phyloP scores from a whole-genome alignment of 2,888 invertebrate species.

The Prosopocoilus inquinatus region DNA sequence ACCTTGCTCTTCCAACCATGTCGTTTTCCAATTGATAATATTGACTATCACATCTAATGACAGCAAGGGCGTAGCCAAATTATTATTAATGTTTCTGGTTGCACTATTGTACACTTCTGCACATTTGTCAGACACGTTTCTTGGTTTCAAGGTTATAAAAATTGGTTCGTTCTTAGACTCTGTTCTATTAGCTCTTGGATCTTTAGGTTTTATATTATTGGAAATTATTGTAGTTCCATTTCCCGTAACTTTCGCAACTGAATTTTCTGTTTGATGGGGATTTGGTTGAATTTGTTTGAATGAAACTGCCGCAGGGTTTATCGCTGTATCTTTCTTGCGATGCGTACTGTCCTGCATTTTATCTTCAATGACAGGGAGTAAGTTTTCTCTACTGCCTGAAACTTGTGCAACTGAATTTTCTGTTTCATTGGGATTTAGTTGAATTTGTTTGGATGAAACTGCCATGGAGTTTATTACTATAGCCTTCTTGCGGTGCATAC shows the following conservation, averaged over 20 bases:
- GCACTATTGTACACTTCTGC: not conserved
- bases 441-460: too few relatives aligned
- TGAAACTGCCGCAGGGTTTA: too few relatives aligned
- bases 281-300: too few relatives aligned
- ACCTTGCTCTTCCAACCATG: constrained; percentile 62
- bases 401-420: too few relatives aligned
- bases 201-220: not conserved
- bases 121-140: not conserved
- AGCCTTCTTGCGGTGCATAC: not conserved
- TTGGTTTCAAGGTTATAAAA: constrained; percentile 1
- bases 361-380: constrained; percentile 16
- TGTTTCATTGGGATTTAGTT: too few relatives aligned
- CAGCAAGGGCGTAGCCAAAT: not conserved
- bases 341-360: not conserved
- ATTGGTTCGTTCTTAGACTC: not conserved
- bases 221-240: not conserved
- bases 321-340: not conserved
- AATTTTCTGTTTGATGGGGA: too few relatives aligned
- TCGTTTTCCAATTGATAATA: constrained; percentile 64
- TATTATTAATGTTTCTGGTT: not conserved
- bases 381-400: not conserved
- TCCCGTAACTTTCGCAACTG: not conserved
- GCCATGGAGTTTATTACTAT: not conserved
- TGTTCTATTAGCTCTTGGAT: not conserved
- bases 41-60: constrained; percentile 45